Base-by-base conservation (phyloP, 2,797 vertebrate genomes). In the Falco cherrug region DNA sequence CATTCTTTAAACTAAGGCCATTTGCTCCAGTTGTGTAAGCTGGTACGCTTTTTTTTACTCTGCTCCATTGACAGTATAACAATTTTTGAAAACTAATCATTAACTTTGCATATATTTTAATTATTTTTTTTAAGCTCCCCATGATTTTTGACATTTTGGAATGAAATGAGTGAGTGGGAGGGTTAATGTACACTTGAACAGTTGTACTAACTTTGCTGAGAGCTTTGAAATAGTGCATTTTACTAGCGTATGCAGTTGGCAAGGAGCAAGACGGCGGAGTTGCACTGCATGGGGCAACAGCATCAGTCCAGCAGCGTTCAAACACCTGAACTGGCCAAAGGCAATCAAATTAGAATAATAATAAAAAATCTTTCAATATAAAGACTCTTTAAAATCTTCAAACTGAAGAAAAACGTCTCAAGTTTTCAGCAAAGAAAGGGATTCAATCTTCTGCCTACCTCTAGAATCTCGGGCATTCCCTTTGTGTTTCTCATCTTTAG, bases 1-100 rank as follows among this genome's bases (percentile, higher is more conserved):
- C 24, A 67, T 29, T 64, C 31, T 29, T 63, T 70, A 93, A 92
- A n/a, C 60, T 29, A 26, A 96, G 81, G 94, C 78, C 4, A 89
- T 94, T 78, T 97, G 90, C 95, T 96, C 45, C 81, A 84, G 87
- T 75, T 96, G 71, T 93, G 76, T 68, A 78, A 86, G 68, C 51
- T 65, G 39, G 0, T 15, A 8, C 4, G 2, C 14, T 29, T 61
- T 84, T 69, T 61, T 87, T 57, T 15, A 19, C 86, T 94, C 90
- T 90, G 89, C 92, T 97, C 97, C 95, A 96, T 97, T 97, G 95
- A 92, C 77, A 70, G 56, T 69, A 79, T 87, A 97, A 97, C 98
- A 97, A 97, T 89, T 96, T 86, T 51, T 79, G 84, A 86, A 95
- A 97, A 96, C 87, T 85, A 96, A 53, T 94, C 78, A 96, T 94